These are phyloP conservation scores for Strongylocentrotus purpuratus DNA, from an alignment of 35 echinoderm and acorn worm genomes.

Conservation along the genomic window DNA sequence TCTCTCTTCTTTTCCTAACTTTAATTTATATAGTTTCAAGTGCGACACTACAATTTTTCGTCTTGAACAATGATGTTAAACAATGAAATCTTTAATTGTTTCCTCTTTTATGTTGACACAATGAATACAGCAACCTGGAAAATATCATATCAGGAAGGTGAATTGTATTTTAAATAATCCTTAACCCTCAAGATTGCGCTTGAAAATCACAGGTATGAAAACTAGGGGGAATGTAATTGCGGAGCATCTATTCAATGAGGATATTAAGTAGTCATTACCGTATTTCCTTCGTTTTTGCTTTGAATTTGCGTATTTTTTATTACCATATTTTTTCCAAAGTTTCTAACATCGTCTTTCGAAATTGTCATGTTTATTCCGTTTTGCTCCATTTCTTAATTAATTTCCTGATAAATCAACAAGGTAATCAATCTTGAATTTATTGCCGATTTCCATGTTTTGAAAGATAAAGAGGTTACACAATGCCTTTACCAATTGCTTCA, in stretches of 20 bases:
- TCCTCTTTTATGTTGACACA: background rate
- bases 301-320: background rate
- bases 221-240: no score
- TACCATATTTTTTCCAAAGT: background rate
- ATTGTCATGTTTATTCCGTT: background rate
- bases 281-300: no score
- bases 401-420: background rate
- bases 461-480: background rate
- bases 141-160: background rate
- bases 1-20: background rate
- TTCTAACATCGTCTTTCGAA: background rate
- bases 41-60: no score
- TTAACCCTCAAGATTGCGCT: no score
- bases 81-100: background rate
- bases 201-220: no score
- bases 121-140: background rate
- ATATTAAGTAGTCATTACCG: no score
- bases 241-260: no score
- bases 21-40: background rate
- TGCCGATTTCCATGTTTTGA: background rate
- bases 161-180: background rate
- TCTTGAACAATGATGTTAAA: background rate
- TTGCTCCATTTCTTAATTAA: background rate
- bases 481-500: background rate
- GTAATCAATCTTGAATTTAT: background rate